Conservation (phyloP, 2,113 vertebrate species). For the Ursus arctos region DNA sequence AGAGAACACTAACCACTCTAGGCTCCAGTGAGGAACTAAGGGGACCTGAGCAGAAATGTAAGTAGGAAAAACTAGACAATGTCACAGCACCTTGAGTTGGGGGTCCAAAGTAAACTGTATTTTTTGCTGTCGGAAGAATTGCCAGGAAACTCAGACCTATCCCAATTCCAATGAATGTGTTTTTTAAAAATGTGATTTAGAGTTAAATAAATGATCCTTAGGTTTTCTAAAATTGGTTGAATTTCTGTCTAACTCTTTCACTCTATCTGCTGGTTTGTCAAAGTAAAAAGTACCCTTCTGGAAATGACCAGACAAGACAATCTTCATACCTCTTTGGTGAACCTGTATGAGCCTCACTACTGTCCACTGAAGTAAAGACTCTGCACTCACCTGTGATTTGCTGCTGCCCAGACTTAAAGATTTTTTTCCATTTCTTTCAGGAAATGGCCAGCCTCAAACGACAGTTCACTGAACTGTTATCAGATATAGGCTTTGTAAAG, state of each 20-base stretch:
- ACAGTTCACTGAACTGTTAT: constrained; percentile 97
- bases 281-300: background rate
- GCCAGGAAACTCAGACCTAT: background rate
- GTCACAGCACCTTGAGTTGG: background rate
- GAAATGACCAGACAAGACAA: background rate
- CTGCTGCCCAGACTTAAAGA: background rate
- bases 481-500: constrained; percentile 97
- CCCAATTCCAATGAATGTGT: background rate
- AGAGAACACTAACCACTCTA: background rate
- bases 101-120: background rate
- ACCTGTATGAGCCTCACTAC: background rate
- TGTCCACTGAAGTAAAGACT: background rate
- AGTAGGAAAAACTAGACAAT: background rate
- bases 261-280: background rate
- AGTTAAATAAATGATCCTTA: constrained; percentile 4
- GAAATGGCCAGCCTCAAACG: constrained; percentile 98
- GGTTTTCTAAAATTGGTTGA: background rate
- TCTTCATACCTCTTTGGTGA: background rate
- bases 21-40: background rate
- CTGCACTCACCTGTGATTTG: background rate
- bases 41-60: background rate
- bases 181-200: background rate
- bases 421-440: constrained; percentile 81
- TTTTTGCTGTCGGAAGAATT: background rate
- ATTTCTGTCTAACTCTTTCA: background rate